Base-by-base conservation (phyloP, 2,797 vertebrate genomes). In the Ambastaia sidthimunki region DNA sequence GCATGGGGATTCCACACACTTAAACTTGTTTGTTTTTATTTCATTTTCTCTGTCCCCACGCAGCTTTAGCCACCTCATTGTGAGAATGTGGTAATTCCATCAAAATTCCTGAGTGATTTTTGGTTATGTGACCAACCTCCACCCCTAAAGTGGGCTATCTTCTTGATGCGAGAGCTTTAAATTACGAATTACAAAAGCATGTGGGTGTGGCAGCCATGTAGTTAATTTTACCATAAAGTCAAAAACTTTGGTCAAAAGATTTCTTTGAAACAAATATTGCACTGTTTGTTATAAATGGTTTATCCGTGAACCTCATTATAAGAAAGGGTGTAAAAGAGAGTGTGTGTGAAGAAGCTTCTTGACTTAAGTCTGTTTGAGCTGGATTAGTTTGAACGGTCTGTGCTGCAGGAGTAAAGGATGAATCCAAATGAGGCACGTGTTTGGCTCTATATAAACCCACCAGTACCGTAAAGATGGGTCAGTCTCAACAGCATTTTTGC, bases 381-480 rank as follows among this genome's bases (percentile, higher is more conserved):
- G 41, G 82, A 86, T 89, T 87, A 82, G 82, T 79, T 2, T 0
- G 59, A 82, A 34, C 57, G 77, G 78, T 37, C 55, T 85, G 86
- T 69, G 80, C 82, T 77, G 80, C 77, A 85, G 80, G 84, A 86
- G 87, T 83, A 78, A 47, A 69, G 18, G 44, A 62, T 54, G 52
- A 72, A 28, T 31, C 31, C 0, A 37, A 21, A 47, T 52, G 21
- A 18, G 37, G 28, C 70, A 41, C 6, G 4, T 79, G 28, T 54
- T 72, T 68, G 68, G 23, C 77, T 28, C 16, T 19, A 72, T 57
- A 28, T 11, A 44, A 25, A 48, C 62, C 44, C n/a, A 68, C 21
- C 55, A 28, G 25, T 52, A n/a, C 3, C 3, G 7, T 31, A 78
- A 78, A 70, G 55, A 41, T 48, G 44, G 55, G 55, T 34, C 67